Evolutionary conservation across 2,113 vertebrate genomes (phyloP), one percentile per base, ranked within the genome.

Genomic region (Trogon melanurus): DNA sequence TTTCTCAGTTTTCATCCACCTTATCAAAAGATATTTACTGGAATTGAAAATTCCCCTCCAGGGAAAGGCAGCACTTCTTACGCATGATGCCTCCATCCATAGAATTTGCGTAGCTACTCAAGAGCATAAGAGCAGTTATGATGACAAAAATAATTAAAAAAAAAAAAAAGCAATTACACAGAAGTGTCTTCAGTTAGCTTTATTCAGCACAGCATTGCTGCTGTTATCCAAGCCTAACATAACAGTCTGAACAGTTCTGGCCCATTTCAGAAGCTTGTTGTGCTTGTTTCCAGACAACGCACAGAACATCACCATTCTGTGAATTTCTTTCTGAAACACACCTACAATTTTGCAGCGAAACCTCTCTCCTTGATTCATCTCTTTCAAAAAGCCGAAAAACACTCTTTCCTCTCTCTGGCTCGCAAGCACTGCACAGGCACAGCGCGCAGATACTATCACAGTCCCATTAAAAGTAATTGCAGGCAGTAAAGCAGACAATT

Each of bases 401-500:
- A 53, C 18, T 65, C 60, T 84, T 91, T 83, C 64, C 69, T 71
- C 57, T 81, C 56, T 51, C 53, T 54, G 48, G 10, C 54, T 94
- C 2, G 1, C 74, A 79, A 70, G 29, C 21, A 11, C 25, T 26
- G 20, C 38, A 12, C 36, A 54, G 56, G 61, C 67, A 67, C 66
- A 83, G 53, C 0, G 0, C 76, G 48, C 51, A 91, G 73, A 38
- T 58, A 51, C 56, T 70, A 91, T 69, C 95, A 86, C 61, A 92
- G 75, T 78, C 95, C 89, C 95, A 92, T 96, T 96, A 97, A 88
- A 93, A 96, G 94, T 82, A 97, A 93, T 93, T 89, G 92, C 90
- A 95, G 89, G 84, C 81, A 88, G 94, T 93, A 92, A 97, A 83
- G 84, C 81, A 92, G 94, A 82, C 73, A 95, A 95, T 97, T 97